These are phyloP conservation scores for Strigamia transsilvanica DNA, from an alignment of 2,888 invertebrate species.

Conservation along the genomic window DNA sequence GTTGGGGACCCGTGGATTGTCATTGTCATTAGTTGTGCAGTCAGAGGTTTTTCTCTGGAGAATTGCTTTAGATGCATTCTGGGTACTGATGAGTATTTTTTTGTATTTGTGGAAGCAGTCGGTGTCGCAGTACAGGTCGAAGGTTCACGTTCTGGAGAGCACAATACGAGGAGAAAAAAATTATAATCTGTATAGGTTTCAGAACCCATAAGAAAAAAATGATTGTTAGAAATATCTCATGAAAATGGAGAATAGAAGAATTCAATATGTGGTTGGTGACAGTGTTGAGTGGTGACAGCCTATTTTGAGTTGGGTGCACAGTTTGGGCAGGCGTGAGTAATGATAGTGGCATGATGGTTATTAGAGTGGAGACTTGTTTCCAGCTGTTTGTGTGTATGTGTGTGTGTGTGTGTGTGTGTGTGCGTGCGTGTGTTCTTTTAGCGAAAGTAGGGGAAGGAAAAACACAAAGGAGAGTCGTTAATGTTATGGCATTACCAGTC, in stretches of 20 bases:
- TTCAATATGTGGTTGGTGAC: slow-evolving; percentile 40
- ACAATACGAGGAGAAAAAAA: background rate
- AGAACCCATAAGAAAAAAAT: background rate
- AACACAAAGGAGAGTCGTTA: slow-evolving; percentile 37
- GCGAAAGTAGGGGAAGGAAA: background rate
- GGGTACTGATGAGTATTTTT: slow-evolving; percentile 37
- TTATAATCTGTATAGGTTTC: background rate
- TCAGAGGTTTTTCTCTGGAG: slow-evolving; percentile 9
- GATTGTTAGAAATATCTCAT: slow-evolving; percentile 26
- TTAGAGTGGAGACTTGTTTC: slow-evolving; percentile 18
- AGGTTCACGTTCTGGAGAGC: background rate
- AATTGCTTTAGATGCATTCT: slow-evolving; percentile 16
- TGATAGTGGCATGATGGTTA: slow-evolving; percentile 31
- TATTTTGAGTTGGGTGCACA: slow-evolving; percentile 27
- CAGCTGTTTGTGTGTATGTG: slow-evolving; percentile 15
- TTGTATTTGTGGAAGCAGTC: background rate
- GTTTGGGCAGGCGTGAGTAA: slow-evolving; percentile 42
- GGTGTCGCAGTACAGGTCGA: slow-evolving; percentile 11
- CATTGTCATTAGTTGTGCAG: slow-evolving; percentile 40
- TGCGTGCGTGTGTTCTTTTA: background rate
- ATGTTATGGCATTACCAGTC: slow-evolving; percentile 9
- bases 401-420: background rate
- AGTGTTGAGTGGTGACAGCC: slow-evolving; percentile 45
- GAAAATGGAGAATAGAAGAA: slow-evolving; percentile 44
- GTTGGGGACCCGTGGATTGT: slow-evolving; percentile 20